These are phyloP conservation scores for Zaprionus tsacasi DNA, from an alignment of 1,140 invertebrate genomes.

Conservation along the genomic window DNA sequence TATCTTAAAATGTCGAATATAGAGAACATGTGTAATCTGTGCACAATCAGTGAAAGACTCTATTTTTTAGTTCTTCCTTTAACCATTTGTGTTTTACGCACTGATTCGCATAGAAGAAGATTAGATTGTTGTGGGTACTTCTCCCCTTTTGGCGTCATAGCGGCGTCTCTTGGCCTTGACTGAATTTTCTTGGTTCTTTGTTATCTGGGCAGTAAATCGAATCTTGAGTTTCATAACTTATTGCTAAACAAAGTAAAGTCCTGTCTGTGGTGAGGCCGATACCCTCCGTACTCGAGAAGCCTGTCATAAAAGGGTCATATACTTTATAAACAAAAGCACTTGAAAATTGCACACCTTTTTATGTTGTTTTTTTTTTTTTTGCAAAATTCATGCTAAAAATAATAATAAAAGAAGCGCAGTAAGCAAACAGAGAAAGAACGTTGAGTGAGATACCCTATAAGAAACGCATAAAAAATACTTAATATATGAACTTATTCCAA, in stretches of 20 bases:
- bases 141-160: constrained; percentile 27
- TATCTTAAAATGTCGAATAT: not conserved
- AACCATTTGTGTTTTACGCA: constrained; percentile 21
- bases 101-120: constrained; percentile 36
- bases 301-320: constrained; percentile 29
- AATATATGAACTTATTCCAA: not conserved
- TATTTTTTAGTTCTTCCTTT: not conserved
- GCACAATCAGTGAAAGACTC: not conserved
- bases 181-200: constrained; percentile 7
- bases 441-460: not conserved
- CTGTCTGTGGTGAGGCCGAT: constrained; percentile 24
- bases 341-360: constrained; percentile 42
- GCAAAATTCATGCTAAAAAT: constrained; percentile 24
- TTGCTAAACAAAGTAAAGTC: constrained; percentile 8
- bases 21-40: not conserved
- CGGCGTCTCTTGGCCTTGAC: constrained; percentile 17
- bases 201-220: constrained; percentile 22
- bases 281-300: not conserved
- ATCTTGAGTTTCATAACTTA: constrained; percentile 12
- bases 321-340: constrained; percentile 31
- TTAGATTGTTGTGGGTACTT: constrained; percentile 62
- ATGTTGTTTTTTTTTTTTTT: constrained; percentile 22
- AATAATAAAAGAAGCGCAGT: constrained; percentile 31
- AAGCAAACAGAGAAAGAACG: constrained; percentile 31
- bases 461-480: not conserved